Percentiles rank a stretch among this genome's conserved stretches.
Conservation (phyloP, 2,888 invertebrate species). For the Endotricha flammealis region DNA sequence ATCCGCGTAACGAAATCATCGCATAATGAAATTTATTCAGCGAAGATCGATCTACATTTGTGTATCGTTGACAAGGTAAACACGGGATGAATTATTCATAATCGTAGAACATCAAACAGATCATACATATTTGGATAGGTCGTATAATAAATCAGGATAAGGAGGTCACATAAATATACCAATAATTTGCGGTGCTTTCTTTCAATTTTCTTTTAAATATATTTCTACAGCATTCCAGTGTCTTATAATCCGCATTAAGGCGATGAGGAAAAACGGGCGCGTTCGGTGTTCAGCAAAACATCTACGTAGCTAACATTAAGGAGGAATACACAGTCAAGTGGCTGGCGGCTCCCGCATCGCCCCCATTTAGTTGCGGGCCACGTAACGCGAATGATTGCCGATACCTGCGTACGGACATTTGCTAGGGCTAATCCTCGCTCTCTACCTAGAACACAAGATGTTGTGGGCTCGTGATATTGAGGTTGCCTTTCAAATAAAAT, state of each 20-base stretch:
- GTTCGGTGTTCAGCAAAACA: too few species aligned
- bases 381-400: neutral
- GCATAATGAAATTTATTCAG: neutral
- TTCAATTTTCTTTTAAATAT: neutral
- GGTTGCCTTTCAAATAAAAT: too few species aligned
- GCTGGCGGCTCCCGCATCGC: neutral
- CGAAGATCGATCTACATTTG: conserved; percentile 1
- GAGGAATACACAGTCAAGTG: too few species aligned
- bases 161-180: neutral
- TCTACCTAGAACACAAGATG: too few species aligned
- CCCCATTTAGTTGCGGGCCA: conserved; percentile 2
- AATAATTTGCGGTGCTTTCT: neutral
- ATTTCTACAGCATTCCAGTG: too few species aligned
- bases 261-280: too few species aligned
- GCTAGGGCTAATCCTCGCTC: neutral
- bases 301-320: too few species aligned
- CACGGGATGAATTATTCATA: conserved; percentile 8
- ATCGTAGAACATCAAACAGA: conserved; percentile 7
- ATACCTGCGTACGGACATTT: conserved; percentile 1
- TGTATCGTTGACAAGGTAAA: conserved; percentile 7
- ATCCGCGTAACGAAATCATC: conserved; percentile 3
- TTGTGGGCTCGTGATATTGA: too few species aligned
- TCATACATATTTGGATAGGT: conserved; percentile 3
- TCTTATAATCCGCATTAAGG: too few species aligned
- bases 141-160: neutral